phyloP scores from a whole-genome alignment of 2,797 vertebrate genomes.

The Takifugu rubripes region DNA sequence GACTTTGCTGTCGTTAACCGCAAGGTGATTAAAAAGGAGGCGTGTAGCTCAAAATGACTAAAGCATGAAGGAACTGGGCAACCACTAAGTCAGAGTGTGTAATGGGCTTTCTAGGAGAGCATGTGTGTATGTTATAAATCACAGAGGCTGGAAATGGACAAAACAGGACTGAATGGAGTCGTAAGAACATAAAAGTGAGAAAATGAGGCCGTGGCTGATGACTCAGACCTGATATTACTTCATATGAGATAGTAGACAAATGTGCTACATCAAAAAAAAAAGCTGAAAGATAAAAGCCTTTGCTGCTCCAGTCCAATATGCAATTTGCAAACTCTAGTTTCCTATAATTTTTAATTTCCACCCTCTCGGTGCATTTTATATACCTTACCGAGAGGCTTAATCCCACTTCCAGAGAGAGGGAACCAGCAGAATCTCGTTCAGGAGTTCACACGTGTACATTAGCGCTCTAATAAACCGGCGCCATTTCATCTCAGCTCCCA shows the following conservation, averaged over 20 bases:
- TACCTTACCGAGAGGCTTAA: constrained; percentile 27
- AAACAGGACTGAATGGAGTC: constrained; percentile 22
- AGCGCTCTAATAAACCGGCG: constrained; percentile 17
- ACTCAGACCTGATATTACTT: constrained; percentile 34
- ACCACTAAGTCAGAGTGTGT: constrained; percentile 27
- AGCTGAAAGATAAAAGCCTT: not conserved
- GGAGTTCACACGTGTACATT: constrained; percentile 23
- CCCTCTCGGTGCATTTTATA: constrained; percentile 12
- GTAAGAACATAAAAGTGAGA: constrained; percentile 20
- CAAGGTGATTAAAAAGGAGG: constrained; percentile 44
- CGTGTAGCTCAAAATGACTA: constrained; percentile 32
- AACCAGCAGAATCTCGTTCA: constrained; percentile 24
- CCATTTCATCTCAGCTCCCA: constrained; percentile 13
- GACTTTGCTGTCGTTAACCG: constrained; percentile 45
- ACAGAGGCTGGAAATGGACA: constrained; percentile 18
- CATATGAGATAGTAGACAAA: constrained; percentile 19
- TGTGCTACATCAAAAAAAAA: constrained; percentile 8
- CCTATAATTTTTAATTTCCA: not conserved
- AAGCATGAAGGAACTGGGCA: constrained; percentile 19
- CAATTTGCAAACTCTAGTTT: constrained; percentile 5
- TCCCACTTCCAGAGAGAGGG: constrained; percentile 25
- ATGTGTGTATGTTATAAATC: constrained; percentile 5
- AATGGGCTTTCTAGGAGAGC: constrained; percentile 8
- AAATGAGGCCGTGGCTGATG: constrained; percentile 8
- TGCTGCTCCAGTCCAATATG: not conserved